Conservation (phyloP, 2,113 vertebrate species). For the Picathartes gymnocephalus region DNA sequence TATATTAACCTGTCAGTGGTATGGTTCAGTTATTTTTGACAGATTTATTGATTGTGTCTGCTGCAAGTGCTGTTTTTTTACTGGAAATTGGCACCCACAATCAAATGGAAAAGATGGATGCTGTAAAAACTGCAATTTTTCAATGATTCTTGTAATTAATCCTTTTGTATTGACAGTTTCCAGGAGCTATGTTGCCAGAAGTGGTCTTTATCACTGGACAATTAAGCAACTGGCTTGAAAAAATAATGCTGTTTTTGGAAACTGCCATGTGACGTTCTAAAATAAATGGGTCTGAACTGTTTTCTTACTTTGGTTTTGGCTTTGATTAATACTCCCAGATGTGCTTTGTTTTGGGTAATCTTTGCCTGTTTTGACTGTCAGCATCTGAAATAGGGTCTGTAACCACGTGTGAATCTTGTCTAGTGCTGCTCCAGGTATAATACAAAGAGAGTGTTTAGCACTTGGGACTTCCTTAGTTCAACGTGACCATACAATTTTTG, state of each 20-base stretch:
- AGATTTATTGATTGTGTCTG: conserved; percentile 49
- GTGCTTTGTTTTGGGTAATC: background rate
- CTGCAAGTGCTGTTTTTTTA: background rate
- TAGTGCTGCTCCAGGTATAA: fast-evolving
- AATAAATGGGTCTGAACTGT: background rate
- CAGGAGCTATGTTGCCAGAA: background rate
- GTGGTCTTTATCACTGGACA: conserved; percentile 31
- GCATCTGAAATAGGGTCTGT: background rate
- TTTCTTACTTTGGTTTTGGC: background rate
- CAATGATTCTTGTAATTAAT: conserved; percentile 42
- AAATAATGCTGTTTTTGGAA: background rate
- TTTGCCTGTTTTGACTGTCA: background rate
- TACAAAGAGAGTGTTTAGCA: background rate
- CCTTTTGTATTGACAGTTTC: conserved; percentile 24
- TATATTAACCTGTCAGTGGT: background rate
- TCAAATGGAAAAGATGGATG: background rate
- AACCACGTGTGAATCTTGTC: background rate
- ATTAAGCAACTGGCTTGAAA: conserved; percentile 30
- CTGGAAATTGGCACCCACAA: conserved; percentile 5
- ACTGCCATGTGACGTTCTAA: background rate
- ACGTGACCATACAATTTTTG: background rate
- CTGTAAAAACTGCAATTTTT: conserved; percentile 17
- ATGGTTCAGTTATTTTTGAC: conserved; percentile 47
- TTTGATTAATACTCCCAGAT: conserved; percentile 1
- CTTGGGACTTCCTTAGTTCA: background rate